Percentiles rank a stretch among this genome's conserved stretches.
These are phyloP conservation scores for Zygothrica quintamaculata DNA, from an alignment of 2,888 invertebrate genomes.

Conservation along the genomic window DNA sequence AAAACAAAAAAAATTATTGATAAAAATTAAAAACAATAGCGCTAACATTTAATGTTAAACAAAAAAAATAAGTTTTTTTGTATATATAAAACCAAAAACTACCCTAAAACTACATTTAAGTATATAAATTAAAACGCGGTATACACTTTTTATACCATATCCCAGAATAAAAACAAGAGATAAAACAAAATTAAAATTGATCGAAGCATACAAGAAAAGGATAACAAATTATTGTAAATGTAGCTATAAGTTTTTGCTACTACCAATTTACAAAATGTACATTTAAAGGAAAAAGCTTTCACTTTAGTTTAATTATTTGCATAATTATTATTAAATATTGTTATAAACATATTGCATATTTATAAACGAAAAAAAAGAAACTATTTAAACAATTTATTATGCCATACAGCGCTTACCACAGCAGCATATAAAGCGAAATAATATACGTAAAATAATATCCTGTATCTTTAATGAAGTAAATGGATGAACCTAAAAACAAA, in stretches of 20 bases:
- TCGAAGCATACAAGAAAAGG: conserved; percentile 33
- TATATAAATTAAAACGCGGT: conserved; percentile 43
- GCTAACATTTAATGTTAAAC: conserved; percentile 70
- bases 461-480: conserved; percentile 5
- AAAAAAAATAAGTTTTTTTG: conserved; percentile 41
- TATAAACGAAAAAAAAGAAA: conserved; percentile 54
- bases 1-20: conserved; percentile 11
- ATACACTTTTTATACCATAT: conserved; percentile 68
- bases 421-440: conserved; percentile 33
- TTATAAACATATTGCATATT: conserved; percentile 77
- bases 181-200: conserved; percentile 28
- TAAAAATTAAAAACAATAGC: background rate
- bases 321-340: conserved; percentile 73
- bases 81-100: conserved; percentile 65
- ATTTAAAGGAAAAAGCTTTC: conserved; percentile 77
- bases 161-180: conserved; percentile 9
- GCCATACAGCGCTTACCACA: conserved; percentile 67
- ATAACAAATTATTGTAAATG: conserved; percentile 61
- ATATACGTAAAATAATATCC: conserved; percentile 61
- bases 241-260: conserved; percentile 78
- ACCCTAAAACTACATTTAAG: conserved; percentile 57
- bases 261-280: conserved; percentile 77
- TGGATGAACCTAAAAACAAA: conserved; percentile 30
- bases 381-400: conserved; percentile 66
- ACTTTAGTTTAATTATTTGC: conserved; percentile 80